phyloP scores from a whole-genome alignment of 2,888 invertebrate species.

The Eupithecia tripunctaria region DNA sequence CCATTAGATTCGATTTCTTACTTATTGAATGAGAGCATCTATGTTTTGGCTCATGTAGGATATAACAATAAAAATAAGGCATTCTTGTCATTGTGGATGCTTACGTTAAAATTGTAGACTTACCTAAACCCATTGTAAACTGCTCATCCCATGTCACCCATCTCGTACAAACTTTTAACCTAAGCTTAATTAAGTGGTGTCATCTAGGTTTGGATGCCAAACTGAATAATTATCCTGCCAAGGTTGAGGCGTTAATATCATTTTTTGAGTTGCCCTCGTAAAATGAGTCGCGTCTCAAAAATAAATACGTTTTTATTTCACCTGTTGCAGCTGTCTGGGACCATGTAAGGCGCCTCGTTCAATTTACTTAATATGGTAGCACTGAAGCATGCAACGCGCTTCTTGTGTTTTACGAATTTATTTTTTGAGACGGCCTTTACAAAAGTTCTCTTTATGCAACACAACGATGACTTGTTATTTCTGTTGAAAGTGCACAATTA shows the following conservation, averaged over 20 bases:
- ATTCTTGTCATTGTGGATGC: neutral
- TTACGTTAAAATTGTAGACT: neutral
- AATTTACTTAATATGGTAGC: neutral
- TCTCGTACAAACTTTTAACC: neutral
- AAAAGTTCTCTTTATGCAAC: neutral
- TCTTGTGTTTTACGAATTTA: neutral
- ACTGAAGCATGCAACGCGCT: neutral
- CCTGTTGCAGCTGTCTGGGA: neutral
- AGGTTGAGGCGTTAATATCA: neutral
- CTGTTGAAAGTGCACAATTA: neutral
- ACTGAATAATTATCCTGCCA: neutral
- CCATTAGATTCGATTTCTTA: neutral
- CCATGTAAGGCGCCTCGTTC: too few species aligned
- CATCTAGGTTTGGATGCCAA: neutral
- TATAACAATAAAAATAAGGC: neutral
- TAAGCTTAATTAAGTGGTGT: neutral
- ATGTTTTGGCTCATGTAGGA: neutral
- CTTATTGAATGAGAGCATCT: neutral
- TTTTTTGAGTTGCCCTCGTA: neutral
- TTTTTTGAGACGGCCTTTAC: neutral
- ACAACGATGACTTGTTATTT: neutral
- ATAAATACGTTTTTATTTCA: neutral
- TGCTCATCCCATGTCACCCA: neutral
- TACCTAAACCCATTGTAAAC: neutral
- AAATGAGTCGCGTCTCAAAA: neutral